Conservation (phyloP, 2,113 vertebrate genomes). For the Esox niger region DNA sequence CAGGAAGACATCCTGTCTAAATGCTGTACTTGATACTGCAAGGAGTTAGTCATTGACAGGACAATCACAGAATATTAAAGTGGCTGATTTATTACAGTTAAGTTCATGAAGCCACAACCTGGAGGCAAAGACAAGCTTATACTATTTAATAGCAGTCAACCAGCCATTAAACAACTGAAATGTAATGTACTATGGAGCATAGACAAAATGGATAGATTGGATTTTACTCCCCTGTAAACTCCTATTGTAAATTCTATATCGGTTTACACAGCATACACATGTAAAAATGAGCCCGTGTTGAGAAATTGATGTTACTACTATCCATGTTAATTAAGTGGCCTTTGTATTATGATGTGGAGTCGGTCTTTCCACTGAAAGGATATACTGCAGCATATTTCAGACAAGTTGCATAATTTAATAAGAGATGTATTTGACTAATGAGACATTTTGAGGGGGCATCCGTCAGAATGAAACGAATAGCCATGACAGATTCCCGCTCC, state of each 20-base stretch:
- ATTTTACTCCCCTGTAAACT: not conserved
- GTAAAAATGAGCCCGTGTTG: constrained; percentile 1
- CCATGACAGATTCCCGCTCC: constrained; percentile 26
- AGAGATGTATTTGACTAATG: constrained; percentile 48
- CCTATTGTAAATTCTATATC: not conserved
- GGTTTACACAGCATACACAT: no score
- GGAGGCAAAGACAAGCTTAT: not conserved
- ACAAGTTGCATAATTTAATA: constrained; percentile 28
- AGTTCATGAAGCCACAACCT: constrained; percentile 5
- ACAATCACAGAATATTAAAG: no score
- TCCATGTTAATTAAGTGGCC: constrained; percentile 41
- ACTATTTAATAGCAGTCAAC: constrained; percentile 2
- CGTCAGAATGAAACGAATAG: constrained; percentile 39
- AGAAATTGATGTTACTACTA: constrained; percentile 37
- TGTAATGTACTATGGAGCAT: not conserved
- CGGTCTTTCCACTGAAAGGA: constrained; percentile 36
- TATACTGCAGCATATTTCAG: constrained; percentile 34
- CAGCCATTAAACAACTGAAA: not conserved
- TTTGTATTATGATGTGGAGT: constrained; percentile 33
- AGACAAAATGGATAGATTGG: constrained; percentile 5
- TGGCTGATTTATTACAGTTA: not conserved
- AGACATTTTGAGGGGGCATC: constrained; percentile 38
- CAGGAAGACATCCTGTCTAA: no score
- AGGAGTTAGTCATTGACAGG: not conserved
- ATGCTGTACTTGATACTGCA: not conserved